Evolutionary conservation across 2,888 invertebrate genomes (phyloP), one percentile per base, ranked within the genome.

Genomic region (Pammene aurita): DNA sequence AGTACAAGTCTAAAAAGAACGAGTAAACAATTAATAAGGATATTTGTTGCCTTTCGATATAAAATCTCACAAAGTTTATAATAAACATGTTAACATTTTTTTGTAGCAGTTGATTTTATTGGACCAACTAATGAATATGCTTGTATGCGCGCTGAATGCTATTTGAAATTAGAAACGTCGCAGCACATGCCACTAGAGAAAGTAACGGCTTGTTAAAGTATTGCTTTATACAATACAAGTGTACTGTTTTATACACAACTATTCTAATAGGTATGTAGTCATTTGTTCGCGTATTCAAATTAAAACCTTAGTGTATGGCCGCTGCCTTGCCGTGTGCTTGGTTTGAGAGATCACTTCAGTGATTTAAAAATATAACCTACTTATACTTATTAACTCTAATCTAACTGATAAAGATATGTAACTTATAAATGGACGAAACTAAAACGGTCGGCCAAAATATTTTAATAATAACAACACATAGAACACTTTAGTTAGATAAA

Each of bases 341-440:
- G 44, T 18, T 44, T 44, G 44, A 63, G 63, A 68, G 63, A 68
- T 68, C 63, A 57, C 57, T 57, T 63, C 44, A 44, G 63, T 68
- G 38, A 63, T 58, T 63, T 64, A 57, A 42, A 38, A 64, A 46
- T 58, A 68, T 34, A 57, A 57, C 57, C 63, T 68, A 68, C 52
- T 64, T 64, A 68, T 34, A 44, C 52, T 52, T 44, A 63, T 58
- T 52, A 52, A 63, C 38, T 60, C 48, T 63, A 52, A 63, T 57
- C 57, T 64, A 68, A 50, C 52, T 52, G 7, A 64, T 52, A 68
- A 42, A 64, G 63, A 64, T 63, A 68, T 68, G 63, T 55, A 65
- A 69, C 60, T 55, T 54, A 68, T 63, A 64, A 65, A 16, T 65
- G 60, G 69, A 69, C 69, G 69, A 65, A 69, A 65, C 69, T 65